These are phyloP conservation scores for Ruditapes philippinarum DNA, from an alignment of 1,140 invertebrate genomes.

Conservation along the genomic window DNA sequence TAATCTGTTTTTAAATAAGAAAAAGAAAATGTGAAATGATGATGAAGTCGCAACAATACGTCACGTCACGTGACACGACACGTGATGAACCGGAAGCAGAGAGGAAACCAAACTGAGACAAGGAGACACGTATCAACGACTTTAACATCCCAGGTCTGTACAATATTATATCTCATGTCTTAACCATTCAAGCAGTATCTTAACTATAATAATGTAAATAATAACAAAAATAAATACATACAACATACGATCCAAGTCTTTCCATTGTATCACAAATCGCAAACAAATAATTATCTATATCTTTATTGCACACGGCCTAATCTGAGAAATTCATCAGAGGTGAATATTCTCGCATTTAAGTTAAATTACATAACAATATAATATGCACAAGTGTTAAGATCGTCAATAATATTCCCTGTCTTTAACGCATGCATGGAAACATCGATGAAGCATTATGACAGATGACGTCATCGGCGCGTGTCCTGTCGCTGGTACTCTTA, in stretches of 20 bases:
- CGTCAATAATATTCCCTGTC: conserved; percentile 35
- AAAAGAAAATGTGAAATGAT: conserved; percentile 13
- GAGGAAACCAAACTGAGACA: conserved; percentile 4
- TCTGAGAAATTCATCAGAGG: conserved; percentile 45
- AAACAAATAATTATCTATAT: conserved; percentile 63
- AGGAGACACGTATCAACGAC: conserved; percentile 59
- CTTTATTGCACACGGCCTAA: conserved; percentile 67
- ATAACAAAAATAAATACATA: conserved; percentile 65
- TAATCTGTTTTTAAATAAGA: not conserved
- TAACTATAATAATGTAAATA: conserved; percentile 44
- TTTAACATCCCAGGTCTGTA: conserved; percentile 63
- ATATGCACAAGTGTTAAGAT: conserved; percentile 38
- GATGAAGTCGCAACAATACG: conserved; percentile 38
- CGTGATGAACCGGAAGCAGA: conserved; percentile 10
- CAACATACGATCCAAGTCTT: conserved; percentile 43
- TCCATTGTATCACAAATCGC: conserved; percentile 59
- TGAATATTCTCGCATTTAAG: not conserved
- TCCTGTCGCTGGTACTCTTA: not conserved
- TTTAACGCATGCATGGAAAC: conserved; percentile 42
- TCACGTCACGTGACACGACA: not conserved
- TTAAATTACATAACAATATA: conserved; percentile 8
- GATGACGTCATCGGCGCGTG: conserved; percentile 23
- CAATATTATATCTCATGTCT: conserved; percentile 34
- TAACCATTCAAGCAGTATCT: conserved; percentile 9
- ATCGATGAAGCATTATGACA: conserved; percentile 46